Percentiles rank a stretch among this genome's conserved stretches.
These are phyloP conservation scores for Lophochroa leadbeateri DNA, from an alignment of 2,113 vertebrate genomes.

Conservation along the genomic window DNA sequence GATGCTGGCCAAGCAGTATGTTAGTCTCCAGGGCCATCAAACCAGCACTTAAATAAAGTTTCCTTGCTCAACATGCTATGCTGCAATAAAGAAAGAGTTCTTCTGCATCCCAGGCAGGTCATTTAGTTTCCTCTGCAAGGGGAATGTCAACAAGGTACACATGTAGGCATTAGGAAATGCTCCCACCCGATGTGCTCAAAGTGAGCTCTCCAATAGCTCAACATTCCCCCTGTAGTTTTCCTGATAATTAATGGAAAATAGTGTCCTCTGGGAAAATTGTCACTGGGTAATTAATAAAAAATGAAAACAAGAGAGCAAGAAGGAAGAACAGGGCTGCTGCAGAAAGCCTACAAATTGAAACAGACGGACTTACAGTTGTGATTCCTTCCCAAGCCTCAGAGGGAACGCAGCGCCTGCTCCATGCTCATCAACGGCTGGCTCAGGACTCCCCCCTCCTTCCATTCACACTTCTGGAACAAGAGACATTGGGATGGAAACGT, in stretches of 20 bases:
- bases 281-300: slow-evolving; percentile 57
- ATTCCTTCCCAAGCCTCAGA: neutral
- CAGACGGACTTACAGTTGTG: neutral
- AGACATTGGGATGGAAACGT: slow-evolving; percentile 13
- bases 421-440: neutral
- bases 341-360: slow-evolving; percentile 41
- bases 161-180: neutral
- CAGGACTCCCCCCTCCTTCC: neutral
- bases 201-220: neutral
- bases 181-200: slow-evolving; percentile 22
- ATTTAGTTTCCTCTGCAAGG: slow-evolving; percentile 1
- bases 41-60: slow-evolving; percentile 29
- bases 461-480: slow-evolving; percentile 39
- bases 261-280: slow-evolving; percentile 43
- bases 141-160: slow-evolving; percentile 21
- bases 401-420: rapidly evolving
- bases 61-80: neutral
- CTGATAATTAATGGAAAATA: slow-evolving; percentile 45
- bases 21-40: slow-evolving; percentile 31
- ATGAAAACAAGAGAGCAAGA: neutral
- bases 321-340: neutral
- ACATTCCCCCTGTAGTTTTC: neutral
- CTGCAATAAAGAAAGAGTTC: neutral
- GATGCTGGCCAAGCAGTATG: neutral
- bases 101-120: neutral